These are phyloP conservation scores for Glossosoma conforme DNA, from an alignment of 1,140 invertebrate species.

Conservation along the genomic window DNA sequence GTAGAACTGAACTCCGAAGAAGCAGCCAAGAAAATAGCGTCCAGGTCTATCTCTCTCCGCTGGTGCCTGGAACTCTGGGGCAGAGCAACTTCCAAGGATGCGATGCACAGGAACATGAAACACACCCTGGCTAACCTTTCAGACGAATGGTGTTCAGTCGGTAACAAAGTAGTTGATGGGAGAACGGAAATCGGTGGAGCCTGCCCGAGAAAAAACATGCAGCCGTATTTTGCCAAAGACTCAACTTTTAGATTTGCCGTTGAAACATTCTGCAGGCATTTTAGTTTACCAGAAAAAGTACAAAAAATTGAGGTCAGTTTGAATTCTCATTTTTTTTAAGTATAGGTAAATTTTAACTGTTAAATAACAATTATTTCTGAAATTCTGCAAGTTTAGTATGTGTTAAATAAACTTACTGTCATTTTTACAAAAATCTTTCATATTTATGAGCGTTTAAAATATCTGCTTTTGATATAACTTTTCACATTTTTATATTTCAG, in stretches of 20 bases:
- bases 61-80: constrained; percentile 77
- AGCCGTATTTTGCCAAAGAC: constrained; percentile 49
- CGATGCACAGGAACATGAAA: constrained; percentile 63
- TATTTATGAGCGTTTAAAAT: too few relatives aligned
- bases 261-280: constrained; percentile 84
- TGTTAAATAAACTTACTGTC: too few relatives aligned
- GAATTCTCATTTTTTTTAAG: neutral
- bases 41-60: constrained; percentile 69
- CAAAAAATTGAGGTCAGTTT: constrained; percentile 74
- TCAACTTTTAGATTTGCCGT: constrained; percentile 78
- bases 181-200: constrained; percentile 32
- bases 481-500: constrained; percentile 56
- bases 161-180: constrained; percentile 15
- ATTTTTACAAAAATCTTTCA: too few relatives aligned
- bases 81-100: constrained; percentile 50
- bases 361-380: too few relatives aligned
- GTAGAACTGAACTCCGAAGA: constrained; percentile 64
- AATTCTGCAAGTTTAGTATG: too few relatives aligned
- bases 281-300: constrained; percentile 72
- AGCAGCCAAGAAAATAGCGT: constrained; percentile 60
- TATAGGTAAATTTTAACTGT: neutral
- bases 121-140: constrained; percentile 41
- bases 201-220: constrained; percentile 48
- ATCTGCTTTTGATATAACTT: too few relatives aligned
- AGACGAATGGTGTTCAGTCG: constrained; percentile 35